phyloP scores from a whole-genome alignment of 92 coral and sea anemone species.

The Pocillopora meandrina region DNA sequence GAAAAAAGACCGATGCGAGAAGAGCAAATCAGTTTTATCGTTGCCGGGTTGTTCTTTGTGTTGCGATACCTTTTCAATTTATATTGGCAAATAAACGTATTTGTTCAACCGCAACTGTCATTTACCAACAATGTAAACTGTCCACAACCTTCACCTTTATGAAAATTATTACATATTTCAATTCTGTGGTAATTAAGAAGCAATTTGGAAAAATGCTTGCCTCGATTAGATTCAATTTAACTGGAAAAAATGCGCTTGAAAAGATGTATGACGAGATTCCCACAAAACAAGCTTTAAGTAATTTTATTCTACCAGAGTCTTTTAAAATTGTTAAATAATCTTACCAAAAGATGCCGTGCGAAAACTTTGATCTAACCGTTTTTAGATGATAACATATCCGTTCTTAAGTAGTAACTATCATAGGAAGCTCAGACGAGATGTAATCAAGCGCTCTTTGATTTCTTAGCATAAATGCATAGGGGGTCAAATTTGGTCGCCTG shows the following conservation, averaged over 20 bases:
- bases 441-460: neutral
- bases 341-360: constrained; percentile 1
- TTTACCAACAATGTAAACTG: constrained; percentile 16
- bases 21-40: neutral
- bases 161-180: neutral
- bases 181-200: constrained; percentile 2
- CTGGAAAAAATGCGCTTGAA: neutral
- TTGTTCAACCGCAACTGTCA: constrained; percentile 15
- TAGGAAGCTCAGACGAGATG: constrained; percentile 13
- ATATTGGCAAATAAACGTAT: constrained; percentile 6
- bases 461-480: too few species aligned
- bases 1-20: neutral
- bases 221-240: neutral
- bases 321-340: constrained; percentile 17
- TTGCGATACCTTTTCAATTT: constrained; percentile 28
- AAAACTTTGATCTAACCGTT: constrained; percentile 12
- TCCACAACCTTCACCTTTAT: neutral
- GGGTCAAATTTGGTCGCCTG: too few species aligned
- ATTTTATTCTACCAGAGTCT: neutral
- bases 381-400: constrained; percentile 15
- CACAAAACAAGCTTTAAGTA: too few species aligned
- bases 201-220: neutral
- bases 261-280: constrained; percentile 23
- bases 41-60: constrained; percentile 13
- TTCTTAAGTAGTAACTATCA: neutral